Percentiles rank a stretch among this genome's conserved stretches.
Evolutionary conservation across 2,113 vertebrate species (phyloP).

Genomic region (Sorex araneus): DNA sequence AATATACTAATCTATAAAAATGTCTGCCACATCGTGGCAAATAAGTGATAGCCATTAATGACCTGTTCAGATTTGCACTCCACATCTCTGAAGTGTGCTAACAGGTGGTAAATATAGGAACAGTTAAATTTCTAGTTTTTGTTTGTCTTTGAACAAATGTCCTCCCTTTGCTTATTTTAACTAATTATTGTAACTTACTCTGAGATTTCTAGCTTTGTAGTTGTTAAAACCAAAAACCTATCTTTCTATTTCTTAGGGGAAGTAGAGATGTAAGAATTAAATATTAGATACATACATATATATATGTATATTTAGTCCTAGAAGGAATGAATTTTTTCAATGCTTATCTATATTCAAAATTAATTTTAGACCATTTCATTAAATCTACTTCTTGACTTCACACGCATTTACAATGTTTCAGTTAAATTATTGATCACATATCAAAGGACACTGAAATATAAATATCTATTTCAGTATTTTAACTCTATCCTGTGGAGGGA

Average conservation of each 20-base stretch:
- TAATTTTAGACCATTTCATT: neutral
- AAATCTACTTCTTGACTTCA: slow-evolving; percentile 22
- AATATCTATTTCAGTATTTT: slow-evolving; percentile 27
- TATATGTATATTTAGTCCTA: slow-evolving; percentile 15
- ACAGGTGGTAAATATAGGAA: slow-evolving; percentile 55
- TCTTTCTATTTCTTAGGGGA: slow-evolving; percentile 33
- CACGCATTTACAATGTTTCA: neutral
- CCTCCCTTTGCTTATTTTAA: slow-evolving; percentile 58
- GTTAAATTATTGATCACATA: slow-evolving; percentile 65
- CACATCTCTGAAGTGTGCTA: neutral
- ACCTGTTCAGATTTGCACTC: slow-evolving; percentile 20
- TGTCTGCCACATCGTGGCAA: slow-evolving; percentile 36
- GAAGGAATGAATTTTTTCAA: slow-evolving; percentile 26
- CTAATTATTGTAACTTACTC: neutral
- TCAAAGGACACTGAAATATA: slow-evolving; percentile 12
- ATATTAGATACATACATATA: neutral
- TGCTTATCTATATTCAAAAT: neutral
- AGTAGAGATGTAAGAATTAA: neutral
- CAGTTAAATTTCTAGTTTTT: slow-evolving; percentile 52
- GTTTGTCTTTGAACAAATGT: slow-evolving; percentile 35
- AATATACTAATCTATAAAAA: slow-evolving; percentile 47
- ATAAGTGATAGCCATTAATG: slow-evolving; percentile 65
- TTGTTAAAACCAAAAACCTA: slow-evolving; percentile 7
- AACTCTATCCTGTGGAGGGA: slow-evolving; percentile 54
- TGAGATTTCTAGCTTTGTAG: neutral